Evolutionary conservation across 2,797 vertebrate species (phyloP).

Genomic region (Parambassis ranga): DNA sequence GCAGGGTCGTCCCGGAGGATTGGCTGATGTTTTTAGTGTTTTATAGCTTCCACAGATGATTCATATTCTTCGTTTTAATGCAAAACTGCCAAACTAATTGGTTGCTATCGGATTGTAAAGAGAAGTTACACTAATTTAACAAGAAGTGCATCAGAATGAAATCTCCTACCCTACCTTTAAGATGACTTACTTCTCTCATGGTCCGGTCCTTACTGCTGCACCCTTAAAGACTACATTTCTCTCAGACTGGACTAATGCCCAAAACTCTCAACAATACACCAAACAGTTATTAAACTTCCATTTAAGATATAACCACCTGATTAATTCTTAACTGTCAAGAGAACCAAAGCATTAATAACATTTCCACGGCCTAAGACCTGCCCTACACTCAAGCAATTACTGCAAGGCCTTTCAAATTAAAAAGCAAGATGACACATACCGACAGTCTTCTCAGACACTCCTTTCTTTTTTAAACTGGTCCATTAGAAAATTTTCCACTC

Average conservation of each 20-base stretch:
- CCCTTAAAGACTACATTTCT: neutral
- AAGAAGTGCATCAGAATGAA: too few species aligned
- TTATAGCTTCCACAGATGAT: too few species aligned
- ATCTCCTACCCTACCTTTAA: too few species aligned
- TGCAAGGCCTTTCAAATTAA: conserved; percentile 34
- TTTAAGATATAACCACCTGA: conserved; percentile 39
- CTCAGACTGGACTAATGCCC: too few species aligned
- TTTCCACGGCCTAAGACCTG: conserved; percentile 35
- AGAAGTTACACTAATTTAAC: too few species aligned
- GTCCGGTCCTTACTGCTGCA: too few species aligned
- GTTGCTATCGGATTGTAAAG: too few species aligned
- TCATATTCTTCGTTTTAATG: too few species aligned
- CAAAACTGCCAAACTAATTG: too few species aligned
- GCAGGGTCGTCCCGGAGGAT: too few species aligned
- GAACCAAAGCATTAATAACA: conserved; percentile 38
- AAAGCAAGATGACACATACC: conserved; percentile 26
- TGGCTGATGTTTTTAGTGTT: too few species aligned
- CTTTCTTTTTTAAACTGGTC: conserved; percentile 6
- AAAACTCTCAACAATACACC: neutral
- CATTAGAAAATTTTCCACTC: conserved; percentile 24
- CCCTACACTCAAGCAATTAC: conserved; percentile 42
- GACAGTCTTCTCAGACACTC: conserved; percentile 16
- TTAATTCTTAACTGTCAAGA: conserved; percentile 28
- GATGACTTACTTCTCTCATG: too few species aligned
- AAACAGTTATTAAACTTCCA: conserved; percentile 18